Base-by-base conservation (phyloP, 2,797 vertebrate species). In the Adelosebastes latens region DNA sequence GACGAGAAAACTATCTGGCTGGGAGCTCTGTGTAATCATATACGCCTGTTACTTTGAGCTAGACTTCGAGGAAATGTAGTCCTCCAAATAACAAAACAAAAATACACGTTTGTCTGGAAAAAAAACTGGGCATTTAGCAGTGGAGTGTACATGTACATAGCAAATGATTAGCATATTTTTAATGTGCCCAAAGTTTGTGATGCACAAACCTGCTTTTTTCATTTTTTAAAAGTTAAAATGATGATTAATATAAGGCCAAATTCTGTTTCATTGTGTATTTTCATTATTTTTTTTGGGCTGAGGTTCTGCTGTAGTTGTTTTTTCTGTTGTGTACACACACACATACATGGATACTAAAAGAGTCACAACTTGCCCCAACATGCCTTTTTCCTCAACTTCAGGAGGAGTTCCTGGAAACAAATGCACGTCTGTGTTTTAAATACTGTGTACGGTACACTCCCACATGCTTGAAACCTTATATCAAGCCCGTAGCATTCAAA, bases 341-440 rank as follows among this genome's bases (percentile, higher is more conserved):
- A 60, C 18, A 81, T 7, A 42, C n/a, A 82, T 32, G 13, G 42
- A 56, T 20, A 74, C 22, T 14, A 53, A 74, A 32, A 58, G 56
- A 74, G 39, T 0, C 34, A 16, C 31, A 25, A 75, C 89, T 31
- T 86, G 92, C 42, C 85, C n/a, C 3, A 13, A 82, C 92, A 72
- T 14, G 89, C 12, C 14, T 1, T 58, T 12, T n/a, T 46, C 22
- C n/a, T 78, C 18, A 55, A 69, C 49, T 24, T 27, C 9, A 39
- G 46, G 18, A 60, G 18, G 10, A 42, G 75, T 67, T 84, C 46
- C 24, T 74, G 64, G 73, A 86, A 77, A 85, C 66, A 82, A 79
- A 81, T 7, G 7, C 65, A 67, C 1, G 24, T 71, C 68, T 83
- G 66, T 36, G 42, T 68, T 75, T 79, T 79, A 85, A 89, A 84